Base-by-base conservation (phyloP, 2,888 invertebrate genomes). In the Lymantria dispar region DNA sequence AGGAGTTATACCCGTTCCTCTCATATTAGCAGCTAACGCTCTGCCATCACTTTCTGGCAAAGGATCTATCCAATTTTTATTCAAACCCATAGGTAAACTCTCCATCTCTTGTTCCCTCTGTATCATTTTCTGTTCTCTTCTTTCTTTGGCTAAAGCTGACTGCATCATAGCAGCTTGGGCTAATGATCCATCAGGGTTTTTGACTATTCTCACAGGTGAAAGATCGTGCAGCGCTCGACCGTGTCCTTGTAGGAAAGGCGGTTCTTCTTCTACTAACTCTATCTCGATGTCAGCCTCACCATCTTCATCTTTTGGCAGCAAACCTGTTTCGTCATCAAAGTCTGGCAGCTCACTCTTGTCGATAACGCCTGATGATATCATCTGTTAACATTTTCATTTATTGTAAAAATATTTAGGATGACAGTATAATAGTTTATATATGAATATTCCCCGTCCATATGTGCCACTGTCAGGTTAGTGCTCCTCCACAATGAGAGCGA, bases 81-180 rank as follows among this genome's bases (percentile, higher is more conserved):
- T 97, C 0, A 97, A 88, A 11, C 80, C 74, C 0, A 96, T 95
- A 0, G 96, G 96, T 12, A 95, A 84, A 0, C 96, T 94, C 76
- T 98, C 97, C 92, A 97, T 95, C 85, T 98, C 98, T 63, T 97
- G 83, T 76, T 98, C 98, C 29, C 98, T 86, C 68, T 98, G 98
- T n/a, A 97, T 85, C 97, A 98, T 98, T 86, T 99, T 99, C 72
- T 97, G 95, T 80, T 99, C 99, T 42, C 99, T 91, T 47, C 99
- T 92, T 80, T 99, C 99, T 76, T 99, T 99, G 0, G 99, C 97
- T 41, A 99, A 82, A 0, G 99, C 99, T 10, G 97, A 97, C 83
- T 99, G 99, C 98, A 98, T 99, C 98, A 99, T 98, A 0, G 99
- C 99, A 0, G 99, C 98, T 83, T 99, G 99, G 0, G 99, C 99